Evolutionary conservation across 1,140 invertebrate species (phyloP), one percentile per base, ranked within the genome.

Genomic region (Trichonephila clavata): DNA sequence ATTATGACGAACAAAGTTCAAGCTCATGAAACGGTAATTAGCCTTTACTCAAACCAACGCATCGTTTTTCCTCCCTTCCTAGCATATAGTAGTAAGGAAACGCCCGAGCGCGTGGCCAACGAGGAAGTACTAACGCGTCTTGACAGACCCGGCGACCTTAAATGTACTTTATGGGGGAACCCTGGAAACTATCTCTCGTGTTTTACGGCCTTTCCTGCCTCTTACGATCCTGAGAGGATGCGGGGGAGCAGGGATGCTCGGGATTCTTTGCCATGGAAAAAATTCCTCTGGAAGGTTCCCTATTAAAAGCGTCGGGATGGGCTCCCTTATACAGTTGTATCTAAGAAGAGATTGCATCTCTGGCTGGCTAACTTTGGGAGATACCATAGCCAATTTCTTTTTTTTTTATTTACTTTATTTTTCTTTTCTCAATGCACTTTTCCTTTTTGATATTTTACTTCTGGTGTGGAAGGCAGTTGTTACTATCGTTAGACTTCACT

Each of bases 81-180:
- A 24, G n/a, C 21, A 5, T 59, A 21, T 43, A 21, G 57, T 16
- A 57, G n/a, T 24, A 6, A 57, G 57, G 81, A 13, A 77, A 77
- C 81, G 57, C 81, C 81, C 81, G 50, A 32, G n/a, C 24, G 86
- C 86, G 86, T 87, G 86, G 59, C 24, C 86, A 87, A 87, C 86
- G 86, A 63, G 24, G 24, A 87, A 87, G 87, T 50, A 32, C 63
- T 89, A 89, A 89, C 68, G 43, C 61, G 65, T 57, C 39, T 60
- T 89, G 87, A 89, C 87, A 89, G 87, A 89, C 87, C 87, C 87
- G n/a, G 63, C 50, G 87, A 89, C 43, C 43, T 39, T 89, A 89
- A 89, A 89, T 89, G 87, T 89, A 77, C 68, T 71, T 89, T 89
- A 68, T 89, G 63, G 63, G 87, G 87, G 50, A 39, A 61, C 86